Evolutionary conservation across 2,888 invertebrate genomes (phyloP).

Genomic region (Pandemis heparana): DNA sequence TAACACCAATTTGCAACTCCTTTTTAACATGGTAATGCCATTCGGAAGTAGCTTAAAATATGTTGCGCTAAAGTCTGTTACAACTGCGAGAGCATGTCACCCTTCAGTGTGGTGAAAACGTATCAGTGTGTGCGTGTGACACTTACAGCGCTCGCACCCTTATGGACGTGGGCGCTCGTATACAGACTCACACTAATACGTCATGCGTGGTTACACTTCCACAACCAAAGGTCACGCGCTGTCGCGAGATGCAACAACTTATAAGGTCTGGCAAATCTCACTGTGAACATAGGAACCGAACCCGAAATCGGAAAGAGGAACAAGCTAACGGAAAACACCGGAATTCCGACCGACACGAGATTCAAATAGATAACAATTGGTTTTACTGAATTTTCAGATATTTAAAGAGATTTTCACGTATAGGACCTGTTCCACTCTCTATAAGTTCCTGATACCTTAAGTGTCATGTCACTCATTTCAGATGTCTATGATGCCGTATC

Average conservation of each 20-base stretch:
- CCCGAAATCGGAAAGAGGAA: neutral
- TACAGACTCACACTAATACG: neutral
- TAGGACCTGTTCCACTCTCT: no score
- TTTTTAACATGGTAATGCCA: neutral
- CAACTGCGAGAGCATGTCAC: neutral
- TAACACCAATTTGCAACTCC: neutral
- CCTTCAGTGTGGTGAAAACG: neutral
- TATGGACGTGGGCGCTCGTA: no score
- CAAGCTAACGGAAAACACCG: neutral
- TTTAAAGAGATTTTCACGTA: neutral
- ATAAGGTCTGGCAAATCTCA: neutral
- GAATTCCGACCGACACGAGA: conserved; percentile 2
- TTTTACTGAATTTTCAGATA: neutral
- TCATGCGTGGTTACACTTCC: neutral
- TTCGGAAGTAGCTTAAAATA: neutral
- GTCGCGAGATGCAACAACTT: neutral
- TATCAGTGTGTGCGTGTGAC: neutral
- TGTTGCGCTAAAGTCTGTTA: neutral
- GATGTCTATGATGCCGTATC: no score
- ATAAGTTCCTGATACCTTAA: no score
- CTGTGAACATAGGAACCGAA: conserved; percentile 2
- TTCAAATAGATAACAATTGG: neutral
- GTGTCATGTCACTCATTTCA: no score
- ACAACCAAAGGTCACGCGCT: neutral
- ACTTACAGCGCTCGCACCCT: neutral